phyloP scores from a whole-genome alignment of 2,797 vertebrate genomes.

The Petrocephalus schoutedeni region DNA sequence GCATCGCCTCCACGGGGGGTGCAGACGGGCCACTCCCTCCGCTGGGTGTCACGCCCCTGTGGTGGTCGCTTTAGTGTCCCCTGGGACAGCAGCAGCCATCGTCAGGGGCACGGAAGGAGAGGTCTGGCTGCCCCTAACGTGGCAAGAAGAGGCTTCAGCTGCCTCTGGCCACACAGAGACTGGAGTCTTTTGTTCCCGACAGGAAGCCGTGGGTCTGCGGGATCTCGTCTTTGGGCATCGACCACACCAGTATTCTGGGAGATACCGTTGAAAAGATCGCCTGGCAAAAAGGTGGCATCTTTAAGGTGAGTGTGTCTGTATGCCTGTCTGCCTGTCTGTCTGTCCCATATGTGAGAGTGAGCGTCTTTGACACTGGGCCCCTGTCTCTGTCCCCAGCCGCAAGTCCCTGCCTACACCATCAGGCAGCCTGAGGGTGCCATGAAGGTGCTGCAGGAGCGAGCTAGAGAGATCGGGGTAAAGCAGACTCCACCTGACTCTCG shows the following conservation, averaged over 20 bases:
- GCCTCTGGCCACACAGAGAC: not conserved
- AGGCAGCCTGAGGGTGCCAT: slow-evolving; percentile 71
- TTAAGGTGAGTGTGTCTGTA: slow-evolving; percentile 71
- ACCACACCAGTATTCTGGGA: slow-evolving; percentile 88
- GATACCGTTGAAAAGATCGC: slow-evolving; percentile 90
- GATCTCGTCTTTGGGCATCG: slow-evolving; percentile 82
- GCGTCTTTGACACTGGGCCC: not conserved
- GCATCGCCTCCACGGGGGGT: not conserved
- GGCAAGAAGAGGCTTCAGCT: not conserved
- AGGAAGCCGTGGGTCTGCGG: slow-evolving; percentile 88
- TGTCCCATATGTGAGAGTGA: not conserved
- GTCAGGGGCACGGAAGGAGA: not conserved
- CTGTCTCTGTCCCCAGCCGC: slow-evolving; percentile 55
- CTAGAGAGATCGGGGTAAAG: slow-evolving; percentile 70
- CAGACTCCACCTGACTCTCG: not conserved
- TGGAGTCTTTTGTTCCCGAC: not conserved
- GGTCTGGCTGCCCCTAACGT: not conserved
- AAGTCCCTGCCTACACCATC: slow-evolving; percentile 81
- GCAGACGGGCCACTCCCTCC: not conserved
- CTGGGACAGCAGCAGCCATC: not conserved
- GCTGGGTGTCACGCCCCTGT: not conserved
- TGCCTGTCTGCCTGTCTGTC: not conserved
- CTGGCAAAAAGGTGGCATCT: slow-evolving; percentile 97
- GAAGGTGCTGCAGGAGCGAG: slow-evolving; percentile 68
- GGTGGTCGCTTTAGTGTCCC: not conserved